Evolutionary conservation across 1,140 invertebrate genomes (phyloP), one percentile per base, ranked within the genome.

Genomic region (Teleopsis dalmanni): DNA sequence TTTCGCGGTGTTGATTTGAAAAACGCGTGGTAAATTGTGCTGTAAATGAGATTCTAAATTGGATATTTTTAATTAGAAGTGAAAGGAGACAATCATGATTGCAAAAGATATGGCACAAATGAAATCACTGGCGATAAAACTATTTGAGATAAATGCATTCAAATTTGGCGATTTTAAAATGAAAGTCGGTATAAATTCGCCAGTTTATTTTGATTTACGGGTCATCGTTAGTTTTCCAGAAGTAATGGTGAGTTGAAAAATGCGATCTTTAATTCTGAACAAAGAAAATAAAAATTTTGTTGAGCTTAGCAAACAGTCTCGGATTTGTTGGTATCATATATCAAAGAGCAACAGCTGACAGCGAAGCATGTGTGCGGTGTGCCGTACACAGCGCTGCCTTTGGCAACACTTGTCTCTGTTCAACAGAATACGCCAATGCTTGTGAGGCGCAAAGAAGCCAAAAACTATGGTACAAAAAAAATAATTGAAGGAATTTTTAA

Each of bases 401-500:
- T 99, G 47, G 92, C 95, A 1, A 95, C 92, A 9, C 73, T 93
- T 19, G 81, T 92, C 1, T 85, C 88, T 21, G 63, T 81, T 5
- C 78, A 85, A 52, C 76, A 78, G 5, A 71, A 82, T 26, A 80
- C 84, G 35, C 90, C 93, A 0, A 95, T 96, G 92, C 67, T 98
- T 26, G 87, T 97, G 57, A 78, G 87, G 54, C 74, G 88, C 60
- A 90, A 89, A 70, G 95, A 98, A 76, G 81, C 83, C 0, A 99
- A 99, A 72, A 75, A 79, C 4, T 95, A 99, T 74, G 96, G 96
- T 0, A 98, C 94, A 5, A 97, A 95, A 67, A 95, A 96, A 70
- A 63, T 96, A 14, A 86, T 99, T 37, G 95, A 99, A 75, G 97
- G 96, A 1, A 76, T 81, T 38, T 98, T 82, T 62, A 76, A 82